Percentiles rank a stretch among this genome's conserved stretches.
Conservation (phyloP, 2,888 invertebrate species). For the Nomada ferruginata region DNA sequence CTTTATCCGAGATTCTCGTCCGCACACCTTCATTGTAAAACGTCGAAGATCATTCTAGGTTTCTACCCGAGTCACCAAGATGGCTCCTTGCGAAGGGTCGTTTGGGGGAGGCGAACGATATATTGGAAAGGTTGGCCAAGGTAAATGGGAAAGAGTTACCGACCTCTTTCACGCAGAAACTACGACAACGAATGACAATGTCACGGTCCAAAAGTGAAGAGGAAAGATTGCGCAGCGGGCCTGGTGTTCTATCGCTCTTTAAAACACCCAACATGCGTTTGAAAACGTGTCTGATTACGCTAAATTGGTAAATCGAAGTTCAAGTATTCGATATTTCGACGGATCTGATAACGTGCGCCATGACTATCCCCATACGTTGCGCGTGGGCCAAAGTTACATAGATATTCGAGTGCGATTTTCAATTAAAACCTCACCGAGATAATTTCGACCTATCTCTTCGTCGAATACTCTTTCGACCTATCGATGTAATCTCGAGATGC, state of each 20-base stretch:
- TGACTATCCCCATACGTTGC: not conserved
- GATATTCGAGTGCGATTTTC: no score
- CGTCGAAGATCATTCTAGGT: conserved; percentile 82
- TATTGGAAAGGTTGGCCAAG: conserved; percentile 91
- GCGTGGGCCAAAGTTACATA: not conserved
- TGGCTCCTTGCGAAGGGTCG: conserved; percentile 95
- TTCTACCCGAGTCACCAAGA: conserved; percentile 95
- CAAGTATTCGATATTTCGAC: not conserved
- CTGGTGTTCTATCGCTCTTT: conserved; percentile 88
- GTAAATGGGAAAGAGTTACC: conserved; percentile 92
- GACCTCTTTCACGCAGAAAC: conserved; percentile 88
- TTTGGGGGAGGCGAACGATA: conserved; percentile 92
- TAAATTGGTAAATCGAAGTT: conserved; percentile 88
- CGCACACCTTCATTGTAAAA: not conserved
- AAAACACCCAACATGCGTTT: conserved; percentile 95
- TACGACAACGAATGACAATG: conserved; percentile 90
- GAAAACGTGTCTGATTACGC: conserved; percentile 93
- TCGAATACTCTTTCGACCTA: not conserved
- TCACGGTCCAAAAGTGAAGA: conserved; percentile 86
- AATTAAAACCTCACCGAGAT: not conserved
- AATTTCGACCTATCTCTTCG: not conserved
- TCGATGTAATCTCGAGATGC: not conserved
- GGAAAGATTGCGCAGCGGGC: conserved; percentile 82
- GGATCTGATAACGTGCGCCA: not conserved
- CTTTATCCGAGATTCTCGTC: not conserved